Evolutionary conservation across 2,797 vertebrate species (phyloP).

Genomic region (Molossus alvarezi): DNA sequence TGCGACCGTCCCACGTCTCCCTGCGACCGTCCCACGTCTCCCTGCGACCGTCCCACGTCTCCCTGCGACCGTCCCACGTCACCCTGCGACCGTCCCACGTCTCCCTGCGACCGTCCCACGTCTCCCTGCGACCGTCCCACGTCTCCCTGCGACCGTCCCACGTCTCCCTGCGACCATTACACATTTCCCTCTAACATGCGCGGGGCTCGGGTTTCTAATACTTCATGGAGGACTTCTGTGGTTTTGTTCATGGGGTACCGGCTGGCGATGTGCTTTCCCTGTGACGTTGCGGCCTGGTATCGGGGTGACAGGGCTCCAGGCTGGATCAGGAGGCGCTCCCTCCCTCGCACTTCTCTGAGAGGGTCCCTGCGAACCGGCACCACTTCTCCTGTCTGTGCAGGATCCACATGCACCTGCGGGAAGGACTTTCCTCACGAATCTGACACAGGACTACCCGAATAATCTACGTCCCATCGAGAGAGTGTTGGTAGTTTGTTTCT

Average conservation of each 20-base stretch:
- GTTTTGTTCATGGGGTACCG: neutral
- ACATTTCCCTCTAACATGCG: neutral
- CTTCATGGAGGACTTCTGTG: neutral
- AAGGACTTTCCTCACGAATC: neutral
- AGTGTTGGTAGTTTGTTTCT: neutral
- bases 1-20: too few relatives aligned
- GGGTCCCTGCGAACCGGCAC: neutral
- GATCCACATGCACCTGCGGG: neutral
- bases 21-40: too few relatives aligned
- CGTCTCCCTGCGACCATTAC: neutral
- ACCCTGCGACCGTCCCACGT: too few relatives aligned
- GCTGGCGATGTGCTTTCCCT: neutral
- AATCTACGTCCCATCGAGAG: neutral
- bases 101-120: too few relatives aligned
- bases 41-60: too few relatives aligned
- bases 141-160: too few relatives aligned
- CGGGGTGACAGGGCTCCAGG: neutral
- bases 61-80: too few relatives aligned
- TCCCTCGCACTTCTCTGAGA: neutral
- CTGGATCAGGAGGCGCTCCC: neutral
- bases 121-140: too few relatives aligned
- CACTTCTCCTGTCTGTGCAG: neutral
- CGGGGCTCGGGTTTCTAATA: neutral
- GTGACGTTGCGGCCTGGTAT: neutral
- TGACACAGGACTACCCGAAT: neutral